These are phyloP conservation scores for Drosophila elegans DNA, from an alignment of 1,140 invertebrate genomes.

Conservation along the genomic window DNA sequence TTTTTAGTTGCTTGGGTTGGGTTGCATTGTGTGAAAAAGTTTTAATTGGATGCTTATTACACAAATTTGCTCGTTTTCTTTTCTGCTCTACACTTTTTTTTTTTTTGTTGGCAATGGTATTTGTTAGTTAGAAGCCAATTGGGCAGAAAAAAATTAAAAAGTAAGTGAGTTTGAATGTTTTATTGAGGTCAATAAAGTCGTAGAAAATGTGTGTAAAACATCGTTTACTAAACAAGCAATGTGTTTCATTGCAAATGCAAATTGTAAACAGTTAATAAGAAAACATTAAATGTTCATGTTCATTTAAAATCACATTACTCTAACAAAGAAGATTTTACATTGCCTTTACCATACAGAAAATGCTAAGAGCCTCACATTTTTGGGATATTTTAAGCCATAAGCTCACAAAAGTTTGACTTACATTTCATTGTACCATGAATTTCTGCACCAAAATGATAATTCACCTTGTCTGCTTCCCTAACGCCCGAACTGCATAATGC, in stretches of 20 bases:
- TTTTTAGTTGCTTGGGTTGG: conserved; percentile 37
- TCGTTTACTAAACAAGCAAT: not conserved
- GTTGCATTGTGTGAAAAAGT: conserved; percentile 75
- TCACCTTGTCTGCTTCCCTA: not conserved
- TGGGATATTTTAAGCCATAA: not conserved
- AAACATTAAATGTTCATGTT: not conserved
- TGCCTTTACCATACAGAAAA: no score
- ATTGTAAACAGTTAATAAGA: no score
- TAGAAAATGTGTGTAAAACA: not conserved
- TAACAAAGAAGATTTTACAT: no score
- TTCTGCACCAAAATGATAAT: conserved; percentile 22
- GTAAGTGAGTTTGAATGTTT: conserved; percentile 19
- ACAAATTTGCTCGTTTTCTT: conserved; percentile 67
- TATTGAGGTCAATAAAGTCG: conserved; percentile 15
- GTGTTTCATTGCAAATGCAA: no score
- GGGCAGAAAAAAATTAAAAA: conserved; percentile 25
- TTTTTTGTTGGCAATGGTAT: conserved; percentile 1
- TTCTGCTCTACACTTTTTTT: conserved; percentile 23
- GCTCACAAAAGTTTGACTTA: conserved; percentile 3
- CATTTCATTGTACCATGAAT: conserved; percentile 3
- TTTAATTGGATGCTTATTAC: conserved; percentile 80
- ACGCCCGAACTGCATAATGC: conserved; percentile 24
- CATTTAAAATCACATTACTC: no score
- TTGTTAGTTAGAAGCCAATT: conserved; percentile 30
- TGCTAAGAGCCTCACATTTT: not conserved